Conservation (phyloP, 2,797 vertebrate genomes). For the Myripristis murdjan region DNA sequence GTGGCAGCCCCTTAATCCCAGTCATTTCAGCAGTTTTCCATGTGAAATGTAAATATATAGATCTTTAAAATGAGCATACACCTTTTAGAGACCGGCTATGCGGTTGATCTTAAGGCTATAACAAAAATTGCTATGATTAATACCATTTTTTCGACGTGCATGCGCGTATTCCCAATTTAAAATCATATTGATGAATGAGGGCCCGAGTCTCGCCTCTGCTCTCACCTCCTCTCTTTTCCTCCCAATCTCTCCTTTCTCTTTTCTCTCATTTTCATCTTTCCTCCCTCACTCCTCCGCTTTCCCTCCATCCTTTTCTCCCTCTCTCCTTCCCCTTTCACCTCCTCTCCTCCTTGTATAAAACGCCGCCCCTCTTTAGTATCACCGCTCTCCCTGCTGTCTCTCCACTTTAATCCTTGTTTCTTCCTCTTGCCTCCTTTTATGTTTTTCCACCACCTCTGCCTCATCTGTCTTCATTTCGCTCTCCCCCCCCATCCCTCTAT, state of each 20-base stretch:
- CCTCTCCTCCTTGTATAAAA: conserved; percentile 19
- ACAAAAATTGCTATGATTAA: too few relatives aligned
- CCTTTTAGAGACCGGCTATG: too few relatives aligned
- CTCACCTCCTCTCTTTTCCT: too few relatives aligned
- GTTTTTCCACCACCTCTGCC: conserved; percentile 45
- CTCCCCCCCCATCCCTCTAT: conserved; percentile 14
- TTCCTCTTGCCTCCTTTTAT: conserved; percentile 53
- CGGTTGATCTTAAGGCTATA: too few relatives aligned
- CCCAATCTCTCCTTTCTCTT: too few relatives aligned
- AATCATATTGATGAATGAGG: too few relatives aligned
- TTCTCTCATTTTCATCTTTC: not conserved
- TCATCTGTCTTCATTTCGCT: conserved; percentile 51
- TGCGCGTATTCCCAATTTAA: too few relatives aligned
- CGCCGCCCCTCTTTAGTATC: conserved; percentile 20
- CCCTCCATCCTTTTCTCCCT: conserved; percentile 15
- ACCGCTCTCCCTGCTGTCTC: conserved; percentile 7
- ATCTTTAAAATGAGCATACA: too few relatives aligned
- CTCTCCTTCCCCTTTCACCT: not conserved
- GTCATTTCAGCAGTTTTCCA: too few relatives aligned
- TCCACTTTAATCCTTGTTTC: conserved; percentile 29
- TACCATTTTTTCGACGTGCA: too few relatives aligned
- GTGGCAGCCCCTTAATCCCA: too few relatives aligned
- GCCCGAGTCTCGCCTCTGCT: not conserved
- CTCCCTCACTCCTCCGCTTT: not conserved
- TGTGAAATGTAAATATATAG: too few relatives aligned